Percentiles rank a stretch among this genome's conserved stretches.
These are phyloP conservation scores for Electrophaes corylata DNA, from an alignment of 2,888 invertebrate genomes.

Conservation along the genomic window DNA sequence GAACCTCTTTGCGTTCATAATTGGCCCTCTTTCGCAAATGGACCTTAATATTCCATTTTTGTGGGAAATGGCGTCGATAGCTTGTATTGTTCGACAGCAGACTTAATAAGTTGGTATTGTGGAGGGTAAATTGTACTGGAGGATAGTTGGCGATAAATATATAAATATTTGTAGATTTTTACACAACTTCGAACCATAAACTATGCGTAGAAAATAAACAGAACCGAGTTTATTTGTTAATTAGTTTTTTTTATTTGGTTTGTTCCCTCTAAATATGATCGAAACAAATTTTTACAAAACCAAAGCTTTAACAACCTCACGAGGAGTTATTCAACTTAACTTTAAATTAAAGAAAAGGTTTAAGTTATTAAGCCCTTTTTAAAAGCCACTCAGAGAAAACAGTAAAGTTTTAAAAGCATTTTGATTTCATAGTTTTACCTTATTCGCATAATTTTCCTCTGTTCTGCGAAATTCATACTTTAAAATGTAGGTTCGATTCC, in stretches of 20 bases:
- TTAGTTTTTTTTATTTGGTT: too few relatives aligned
- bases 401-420: not conserved
- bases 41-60: slow-evolving; percentile 44
- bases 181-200: too few relatives aligned
- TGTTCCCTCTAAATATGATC: not conserved
- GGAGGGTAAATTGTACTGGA: slow-evolving; percentile 11
- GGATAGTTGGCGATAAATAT: not conserved
- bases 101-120: slow-evolving; percentile 33
- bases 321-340: not conserved
- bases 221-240: too few relatives aligned
- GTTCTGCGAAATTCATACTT: too few relatives aligned
- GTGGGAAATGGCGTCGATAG: slow-evolving; percentile 35
- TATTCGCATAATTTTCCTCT: not conserved
- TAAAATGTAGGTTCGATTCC: too few relatives aligned
- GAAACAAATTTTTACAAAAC: not conserved
- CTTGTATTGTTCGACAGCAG: slow-evolving; percentile 28
- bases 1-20: slow-evolving; percentile 48
- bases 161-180: too few relatives aligned
- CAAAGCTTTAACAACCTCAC: not conserved
- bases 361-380: not conserved
- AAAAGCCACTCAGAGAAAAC: not conserved
- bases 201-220: too few relatives aligned
- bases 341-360: too few relatives aligned
- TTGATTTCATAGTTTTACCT: not conserved
- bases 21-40: slow-evolving; percentile 45